These are phyloP conservation scores for Sardina pilchardus DNA, from an alignment of 2,113 vertebrate genomes.

Conservation along the genomic window DNA sequence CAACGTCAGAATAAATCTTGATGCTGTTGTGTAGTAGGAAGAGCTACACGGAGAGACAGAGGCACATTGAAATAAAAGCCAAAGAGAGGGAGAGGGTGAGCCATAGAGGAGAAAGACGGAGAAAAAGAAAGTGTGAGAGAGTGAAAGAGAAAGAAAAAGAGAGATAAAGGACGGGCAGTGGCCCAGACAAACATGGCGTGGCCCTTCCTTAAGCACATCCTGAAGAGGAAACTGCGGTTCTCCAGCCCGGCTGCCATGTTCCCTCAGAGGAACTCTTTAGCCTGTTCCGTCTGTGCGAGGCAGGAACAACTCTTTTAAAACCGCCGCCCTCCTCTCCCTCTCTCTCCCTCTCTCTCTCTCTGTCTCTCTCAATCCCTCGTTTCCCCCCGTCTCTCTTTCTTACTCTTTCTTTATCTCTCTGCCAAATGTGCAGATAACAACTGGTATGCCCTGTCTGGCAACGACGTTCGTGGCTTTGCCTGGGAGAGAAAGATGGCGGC, in stretches of 20 bases:
- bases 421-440: conserved; percentile 6
- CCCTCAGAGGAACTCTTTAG: conserved; percentile 55
- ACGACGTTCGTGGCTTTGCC: not conserved
- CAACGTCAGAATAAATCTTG: not conserved
- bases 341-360: not conserved
- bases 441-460: not conserved
- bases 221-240: conserved; percentile 67
- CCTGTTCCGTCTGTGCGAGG: conserved; percentile 43
- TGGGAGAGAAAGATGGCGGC: conserved; percentile 2
- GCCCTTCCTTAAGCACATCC: conserved; percentile 71
- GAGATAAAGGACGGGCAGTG: conserved; percentile 59
- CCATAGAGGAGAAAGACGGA: conserved; percentile 44
- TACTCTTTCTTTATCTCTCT: not conserved
- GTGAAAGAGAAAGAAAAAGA: conserved; percentile 16
- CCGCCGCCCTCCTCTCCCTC: not conserved
- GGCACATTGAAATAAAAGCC: not conserved
- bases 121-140: conserved; percentile 24
- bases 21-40: not conserved
- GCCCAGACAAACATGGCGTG: conserved; percentile 66
- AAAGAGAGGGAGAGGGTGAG: conserved; percentile 30
- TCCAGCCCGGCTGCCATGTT: conserved; percentile 50
- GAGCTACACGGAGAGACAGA: not conserved
- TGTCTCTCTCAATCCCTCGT: not conserved
- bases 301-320: conserved; percentile 34
- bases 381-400: conserved; percentile 46